Conservation (phyloP, 2,113 vertebrate genomes). For the Pelmatolapia mariae region DNA sequence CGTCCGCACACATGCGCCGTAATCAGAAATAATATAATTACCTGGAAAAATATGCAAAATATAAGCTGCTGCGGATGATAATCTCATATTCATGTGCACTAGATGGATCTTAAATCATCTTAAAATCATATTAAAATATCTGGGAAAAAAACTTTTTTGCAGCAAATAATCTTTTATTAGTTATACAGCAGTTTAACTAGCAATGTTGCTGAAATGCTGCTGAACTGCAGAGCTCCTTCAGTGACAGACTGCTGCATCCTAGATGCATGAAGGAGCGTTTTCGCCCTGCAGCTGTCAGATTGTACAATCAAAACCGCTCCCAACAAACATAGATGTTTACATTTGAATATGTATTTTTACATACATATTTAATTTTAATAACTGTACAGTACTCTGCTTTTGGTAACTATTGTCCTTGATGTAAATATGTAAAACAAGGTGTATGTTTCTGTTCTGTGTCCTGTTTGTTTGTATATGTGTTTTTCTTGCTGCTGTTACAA, state of each 20-base stretch:
- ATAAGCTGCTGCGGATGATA: neutral
- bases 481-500: no score
- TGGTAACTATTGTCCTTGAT: no score
- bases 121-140: neutral
- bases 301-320: no score
- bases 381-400: no score
- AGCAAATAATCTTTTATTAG: neutral
- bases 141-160: neutral
- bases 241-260: neutral
- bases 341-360: no score
- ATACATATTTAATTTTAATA: no score
- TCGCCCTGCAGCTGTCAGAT: neutral
- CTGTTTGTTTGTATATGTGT: no score
- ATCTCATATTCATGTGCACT: neutral
- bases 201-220: no score
- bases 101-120: neutral
- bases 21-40: conserved; percentile 93
- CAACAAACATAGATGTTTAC: no score
- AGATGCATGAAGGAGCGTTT: neutral
- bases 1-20: conserved; percentile 83
- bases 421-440: no score
- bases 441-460: no score
- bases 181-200: neutral
- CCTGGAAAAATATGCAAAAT: conserved; percentile 64
- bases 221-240: neutral